These are phyloP conservation scores for Magallana gigas DNA, from an alignment of 1,140 invertebrate genomes.

Conservation along the genomic window DNA sequence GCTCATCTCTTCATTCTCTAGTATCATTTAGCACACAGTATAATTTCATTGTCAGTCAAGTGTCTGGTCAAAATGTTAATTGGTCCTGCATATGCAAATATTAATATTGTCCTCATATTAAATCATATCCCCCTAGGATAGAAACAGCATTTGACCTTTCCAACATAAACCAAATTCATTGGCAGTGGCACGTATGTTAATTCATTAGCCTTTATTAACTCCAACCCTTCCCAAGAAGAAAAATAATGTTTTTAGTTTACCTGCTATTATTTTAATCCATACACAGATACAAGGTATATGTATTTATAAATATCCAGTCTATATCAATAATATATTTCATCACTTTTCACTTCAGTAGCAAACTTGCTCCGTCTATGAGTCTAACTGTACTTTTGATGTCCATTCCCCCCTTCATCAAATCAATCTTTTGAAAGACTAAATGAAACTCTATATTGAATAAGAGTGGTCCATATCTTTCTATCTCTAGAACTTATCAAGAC, in stretches of 20 bases:
- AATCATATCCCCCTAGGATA: not conserved
- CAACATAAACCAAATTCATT: not conserved
- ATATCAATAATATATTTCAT: too few relatives aligned
- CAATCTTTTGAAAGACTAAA: not conserved
- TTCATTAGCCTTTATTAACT: too few relatives aligned
- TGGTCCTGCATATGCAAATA: not conserved
- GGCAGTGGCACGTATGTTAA: not conserved
- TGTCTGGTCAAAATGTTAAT: slow-evolving; percentile 31
- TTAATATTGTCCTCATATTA: not conserved
- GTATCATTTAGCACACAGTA: slow-evolving; percentile 10
- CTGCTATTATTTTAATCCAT: too few relatives aligned
- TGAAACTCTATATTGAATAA: slow-evolving; percentile 11
- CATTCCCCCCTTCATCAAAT: not conserved
- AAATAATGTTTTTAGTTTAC: too few relatives aligned
- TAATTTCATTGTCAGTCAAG: slow-evolving; percentile 14
- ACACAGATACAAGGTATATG: too few relatives aligned
- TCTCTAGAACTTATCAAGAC: slow-evolving; percentile 8
- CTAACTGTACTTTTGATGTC: slow-evolving; percentile 10
- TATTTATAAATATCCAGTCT: too few relatives aligned
- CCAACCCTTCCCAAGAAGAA: too few relatives aligned
- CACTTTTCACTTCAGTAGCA: too few relatives aligned
- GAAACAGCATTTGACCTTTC: not conserved
- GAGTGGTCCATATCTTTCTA: not conserved
- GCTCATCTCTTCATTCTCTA: not conserved
- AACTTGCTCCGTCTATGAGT: too few relatives aligned